Percentiles rank a stretch among this genome's conserved stretches.
Evolutionary conservation across 2,888 invertebrate genomes (phyloP).

Genomic region (Cantharis lateralis): DNA sequence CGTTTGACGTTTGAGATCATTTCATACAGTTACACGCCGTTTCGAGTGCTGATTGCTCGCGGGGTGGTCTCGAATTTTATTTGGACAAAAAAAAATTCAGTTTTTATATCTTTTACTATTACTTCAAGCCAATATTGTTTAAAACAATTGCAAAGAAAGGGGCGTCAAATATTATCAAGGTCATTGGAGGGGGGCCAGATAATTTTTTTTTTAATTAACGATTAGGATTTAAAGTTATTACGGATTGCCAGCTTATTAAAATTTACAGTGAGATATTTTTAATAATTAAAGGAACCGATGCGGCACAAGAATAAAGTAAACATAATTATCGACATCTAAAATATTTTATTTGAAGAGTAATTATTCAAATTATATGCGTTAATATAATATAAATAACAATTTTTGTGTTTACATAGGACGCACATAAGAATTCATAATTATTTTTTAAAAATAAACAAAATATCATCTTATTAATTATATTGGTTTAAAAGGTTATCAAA

Average conservation of each 20-base stretch:
- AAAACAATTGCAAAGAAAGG: too few relatives aligned
- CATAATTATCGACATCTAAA: not conserved
- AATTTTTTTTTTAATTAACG: too few relatives aligned
- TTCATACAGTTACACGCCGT: slow-evolving; percentile 34
- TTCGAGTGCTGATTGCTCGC: slow-evolving; percentile 33
- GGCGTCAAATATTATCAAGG: too few relatives aligned
- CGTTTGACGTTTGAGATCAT: slow-evolving; percentile 32
- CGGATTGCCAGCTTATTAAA: not conserved
- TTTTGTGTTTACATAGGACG: not conserved
- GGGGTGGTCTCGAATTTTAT: slow-evolving; percentile 29
- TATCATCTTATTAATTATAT: not conserved
- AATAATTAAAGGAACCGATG: not conserved
- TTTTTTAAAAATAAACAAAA: not conserved
- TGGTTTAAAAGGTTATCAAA: not conserved
- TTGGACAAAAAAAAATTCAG: not conserved
- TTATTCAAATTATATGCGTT: not conserved
- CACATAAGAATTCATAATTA: not conserved
- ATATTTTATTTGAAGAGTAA: not conserved
- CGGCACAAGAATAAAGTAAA: not conserved
- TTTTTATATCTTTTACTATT: too few relatives aligned
- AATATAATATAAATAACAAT: not conserved
- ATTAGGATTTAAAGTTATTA: too few relatives aligned
- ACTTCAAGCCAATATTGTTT: too few relatives aligned
- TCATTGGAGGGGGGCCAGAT: too few relatives aligned
- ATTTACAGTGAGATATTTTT: not conserved